Evolutionary conservation across 2,797 vertebrate species (phyloP).

Genomic region (Agapornis canus): DNA sequence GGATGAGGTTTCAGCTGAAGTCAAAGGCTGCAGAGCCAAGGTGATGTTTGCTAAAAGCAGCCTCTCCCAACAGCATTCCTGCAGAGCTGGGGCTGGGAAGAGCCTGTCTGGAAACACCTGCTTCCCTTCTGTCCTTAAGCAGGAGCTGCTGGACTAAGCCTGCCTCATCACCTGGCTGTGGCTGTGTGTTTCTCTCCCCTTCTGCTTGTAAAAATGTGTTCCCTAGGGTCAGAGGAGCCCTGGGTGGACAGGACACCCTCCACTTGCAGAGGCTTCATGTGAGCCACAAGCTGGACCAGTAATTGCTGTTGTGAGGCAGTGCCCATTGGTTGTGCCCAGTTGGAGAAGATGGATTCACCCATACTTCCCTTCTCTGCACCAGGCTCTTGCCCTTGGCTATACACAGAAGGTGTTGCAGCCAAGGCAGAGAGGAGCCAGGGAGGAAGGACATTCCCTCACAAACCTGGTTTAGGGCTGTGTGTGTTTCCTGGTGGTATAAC

Average conservation of each 20-base stretch:
- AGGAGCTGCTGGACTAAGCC: not conserved
- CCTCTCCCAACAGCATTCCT: rapidly evolving
- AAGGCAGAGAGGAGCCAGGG: not conserved
- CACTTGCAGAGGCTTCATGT: not conserved
- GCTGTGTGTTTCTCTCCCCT: not conserved
- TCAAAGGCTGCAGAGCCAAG: rapidly evolving
- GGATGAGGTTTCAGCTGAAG: not conserved
- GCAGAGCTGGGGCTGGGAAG: not conserved
- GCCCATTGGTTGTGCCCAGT: rapidly evolving
- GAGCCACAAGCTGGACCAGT: not conserved
- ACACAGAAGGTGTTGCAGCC: rapidly evolving
- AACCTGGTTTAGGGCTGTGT: not conserved
- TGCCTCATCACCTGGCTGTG: not conserved
- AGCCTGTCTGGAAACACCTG: not conserved
- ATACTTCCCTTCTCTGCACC: rapidly evolving
- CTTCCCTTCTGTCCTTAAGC: not conserved
- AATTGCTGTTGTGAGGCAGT: rapidly evolving
- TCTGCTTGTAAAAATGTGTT: rapidly evolving
- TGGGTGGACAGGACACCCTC: not conserved
- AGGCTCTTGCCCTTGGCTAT: rapidly evolving
- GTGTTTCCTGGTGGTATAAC: not conserved
- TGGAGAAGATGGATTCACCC: rapidly evolving
- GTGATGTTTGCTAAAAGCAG: not conserved
- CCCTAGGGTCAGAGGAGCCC: not conserved
- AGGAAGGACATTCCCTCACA: not conserved